Evolutionary conservation across 2,113 vertebrate genomes (phyloP).

Genomic region (Charadrius vociferus): DNA sequence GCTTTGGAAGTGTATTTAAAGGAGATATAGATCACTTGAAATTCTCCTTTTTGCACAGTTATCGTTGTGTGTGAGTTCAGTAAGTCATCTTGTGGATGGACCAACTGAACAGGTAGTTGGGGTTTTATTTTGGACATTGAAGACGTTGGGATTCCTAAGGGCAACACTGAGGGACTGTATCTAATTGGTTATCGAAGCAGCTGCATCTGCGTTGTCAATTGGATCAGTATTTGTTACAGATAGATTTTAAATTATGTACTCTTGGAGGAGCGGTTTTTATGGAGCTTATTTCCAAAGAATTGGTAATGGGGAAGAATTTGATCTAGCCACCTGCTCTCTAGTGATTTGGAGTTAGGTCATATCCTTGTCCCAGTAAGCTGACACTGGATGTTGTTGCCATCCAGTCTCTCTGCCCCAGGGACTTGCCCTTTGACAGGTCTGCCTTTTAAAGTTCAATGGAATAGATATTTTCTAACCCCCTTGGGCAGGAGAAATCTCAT

Average conservation of each 20-base stretch:
- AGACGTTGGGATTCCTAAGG: neutral
- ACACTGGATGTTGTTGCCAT: slow-evolving; percentile 46
- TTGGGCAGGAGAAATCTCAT: slow-evolving; percentile 39
- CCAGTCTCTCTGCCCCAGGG: slow-evolving; percentile 18
- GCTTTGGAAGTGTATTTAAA: neutral
- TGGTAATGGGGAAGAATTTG: slow-evolving; percentile 29
- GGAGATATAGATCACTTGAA: neutral
- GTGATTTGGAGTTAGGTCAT: slow-evolving; percentile 32
- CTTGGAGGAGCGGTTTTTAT: neutral
- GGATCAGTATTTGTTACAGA: neutral
- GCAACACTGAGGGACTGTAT: neutral
- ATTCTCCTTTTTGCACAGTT: neutral
- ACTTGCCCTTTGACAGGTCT: slow-evolving; percentile 42
- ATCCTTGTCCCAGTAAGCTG: slow-evolving; percentile 39
- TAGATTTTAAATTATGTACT: neutral
- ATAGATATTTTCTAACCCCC: slow-evolving; percentile 35
- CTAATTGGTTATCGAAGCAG: neutral
- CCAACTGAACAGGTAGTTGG: neutral
- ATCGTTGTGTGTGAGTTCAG: neutral
- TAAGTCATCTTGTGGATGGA: neutral
- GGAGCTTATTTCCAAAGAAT: slow-evolving; percentile 16
- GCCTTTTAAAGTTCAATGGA: slow-evolving; percentile 54
- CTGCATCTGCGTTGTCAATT: neutral
- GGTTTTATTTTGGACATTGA: neutral
- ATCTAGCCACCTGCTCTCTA: slow-evolving; percentile 18